phyloP scores from a whole-genome alignment of 1,140 invertebrate genomes.

The Phymastichus coffea region DNA sequence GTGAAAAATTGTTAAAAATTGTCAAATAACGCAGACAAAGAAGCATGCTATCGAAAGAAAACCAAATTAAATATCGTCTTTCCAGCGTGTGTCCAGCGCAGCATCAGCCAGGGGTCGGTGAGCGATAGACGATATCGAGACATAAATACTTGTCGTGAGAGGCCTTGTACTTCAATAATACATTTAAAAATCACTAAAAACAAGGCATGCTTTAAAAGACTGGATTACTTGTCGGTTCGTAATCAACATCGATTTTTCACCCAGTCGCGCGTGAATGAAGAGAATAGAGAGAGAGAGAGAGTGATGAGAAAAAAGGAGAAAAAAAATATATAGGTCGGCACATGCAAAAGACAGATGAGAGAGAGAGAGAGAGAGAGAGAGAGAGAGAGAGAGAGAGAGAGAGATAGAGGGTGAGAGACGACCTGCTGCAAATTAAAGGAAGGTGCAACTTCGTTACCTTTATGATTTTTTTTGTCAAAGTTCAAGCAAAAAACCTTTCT shows the following conservation, averaged over 20 bases:
- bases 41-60: constrained; percentile 30
- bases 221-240: neutral
- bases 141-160: constrained; percentile 19
- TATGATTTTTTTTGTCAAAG: constrained; percentile 54
- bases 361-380: neutral
- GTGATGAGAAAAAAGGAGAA: constrained; percentile 18
- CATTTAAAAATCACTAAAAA: neutral
- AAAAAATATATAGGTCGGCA: constrained; percentile 19
- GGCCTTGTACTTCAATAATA: constrained; percentile 2
- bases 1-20: no score
- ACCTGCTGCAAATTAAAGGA: constrained; percentile 41
- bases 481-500: constrained; percentile 61
- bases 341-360: constrained; percentile 26
- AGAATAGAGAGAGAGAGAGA: constrained; percentile 20
- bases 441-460: constrained; percentile 58
- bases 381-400: neutral
- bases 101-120: constrained; percentile 43
- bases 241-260: neutral
- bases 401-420: no score
- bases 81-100: constrained; percentile 43
- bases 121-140: constrained; percentile 28
- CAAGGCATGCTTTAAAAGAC: constrained; percentile 1
- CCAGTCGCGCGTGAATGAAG: constrained; percentile 7
- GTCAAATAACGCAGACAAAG: no score
- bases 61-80: constrained; percentile 34